Base-by-base conservation (phyloP, 2,797 vertebrate genomes). In the Chiloscyllium punctatum region DNA sequence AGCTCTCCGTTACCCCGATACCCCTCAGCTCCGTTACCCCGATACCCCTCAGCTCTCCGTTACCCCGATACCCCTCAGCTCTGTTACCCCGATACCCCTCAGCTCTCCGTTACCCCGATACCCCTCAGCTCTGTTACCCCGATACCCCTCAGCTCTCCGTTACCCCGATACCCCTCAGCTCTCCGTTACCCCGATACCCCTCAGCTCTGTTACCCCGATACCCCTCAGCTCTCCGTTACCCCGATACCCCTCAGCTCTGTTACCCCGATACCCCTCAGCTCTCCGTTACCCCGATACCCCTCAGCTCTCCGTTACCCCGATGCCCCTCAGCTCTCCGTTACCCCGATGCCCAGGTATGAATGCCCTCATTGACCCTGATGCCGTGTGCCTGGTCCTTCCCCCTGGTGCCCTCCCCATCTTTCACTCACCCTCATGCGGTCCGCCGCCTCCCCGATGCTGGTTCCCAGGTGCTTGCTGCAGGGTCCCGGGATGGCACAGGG, bases 401-500 rank as follows among this genome's bases (percentile, higher is more conserved):
- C 57, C 57, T 7, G 3, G 27, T 62, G 33, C 37, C 66, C 5
- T 25, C 27, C 37, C 87, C 23, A 11, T 25, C 2, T n/a, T 27
- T 30, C 66, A 94, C 94, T 94, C 71, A 94, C 94, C 94, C 94
- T 74, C 42, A 94, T 94, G 68, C 42, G 42, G 30, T 74, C 94
- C 48, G 94, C 94, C 71, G 68, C 71, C 94, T 74, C 37, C 42
- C 48, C 94, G 37, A 71, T 53, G 94, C 16, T 51, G 16, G 25
- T 23, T 15, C 69, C 94, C 37, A 30, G 42, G 68, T 74, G 94
- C 9, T 33, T 69, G 42, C 69, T 94, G 94, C 94, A 27, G 94
- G 68, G 42, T 48, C 42, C 71, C 9, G 68, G 94, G 94, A 94
- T 48, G n/a, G 69, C 68, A 18, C 94, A 94, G 94, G 11, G 96